phyloP scores from a whole-genome alignment of 35 echinoderm and acorn worm species.

The Anneissia japonica region DNA sequence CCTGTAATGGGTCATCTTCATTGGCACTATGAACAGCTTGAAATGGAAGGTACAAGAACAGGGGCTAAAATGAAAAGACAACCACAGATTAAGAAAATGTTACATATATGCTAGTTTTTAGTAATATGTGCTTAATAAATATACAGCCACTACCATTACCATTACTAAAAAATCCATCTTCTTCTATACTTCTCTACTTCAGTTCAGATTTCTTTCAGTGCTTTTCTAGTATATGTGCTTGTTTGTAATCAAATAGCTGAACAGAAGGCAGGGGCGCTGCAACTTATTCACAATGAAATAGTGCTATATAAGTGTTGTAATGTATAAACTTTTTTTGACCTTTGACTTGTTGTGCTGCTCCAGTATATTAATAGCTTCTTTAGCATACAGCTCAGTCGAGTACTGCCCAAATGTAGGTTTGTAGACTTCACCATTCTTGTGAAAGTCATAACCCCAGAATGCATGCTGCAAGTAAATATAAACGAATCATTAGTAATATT shows the following conservation, averaged over 20 bases:
- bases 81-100: no score
- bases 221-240: no score
- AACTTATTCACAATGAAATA: no score
- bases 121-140: no score
- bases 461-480: neutral
- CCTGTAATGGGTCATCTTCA: slow-evolving; percentile 64
- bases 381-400: slow-evolving; percentile 50
- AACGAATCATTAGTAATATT: neutral
- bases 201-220: no score
- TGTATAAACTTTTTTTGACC: neutral
- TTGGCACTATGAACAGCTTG: slow-evolving; percentile 91
- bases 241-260: no score
- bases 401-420: slow-evolving; percentile 63
- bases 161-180: no score
- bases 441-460: slow-evolving; percentile 54
- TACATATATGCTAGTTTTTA: no score
- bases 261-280: no score
- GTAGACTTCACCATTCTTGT: slow-evolving; percentile 36
- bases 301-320: neutral
- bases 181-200: no score
- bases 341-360: slow-evolving; percentile 14
- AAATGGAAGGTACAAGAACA: slow-evolving; percentile 81
- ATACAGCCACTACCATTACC: no score
- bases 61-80: slow-evolving; percentile 33
- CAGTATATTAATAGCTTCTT: slow-evolving; percentile 34